Evolutionary conservation across 2,888 invertebrate genomes (phyloP).

Genomic region (Sphaerophoria taeniata): DNA sequence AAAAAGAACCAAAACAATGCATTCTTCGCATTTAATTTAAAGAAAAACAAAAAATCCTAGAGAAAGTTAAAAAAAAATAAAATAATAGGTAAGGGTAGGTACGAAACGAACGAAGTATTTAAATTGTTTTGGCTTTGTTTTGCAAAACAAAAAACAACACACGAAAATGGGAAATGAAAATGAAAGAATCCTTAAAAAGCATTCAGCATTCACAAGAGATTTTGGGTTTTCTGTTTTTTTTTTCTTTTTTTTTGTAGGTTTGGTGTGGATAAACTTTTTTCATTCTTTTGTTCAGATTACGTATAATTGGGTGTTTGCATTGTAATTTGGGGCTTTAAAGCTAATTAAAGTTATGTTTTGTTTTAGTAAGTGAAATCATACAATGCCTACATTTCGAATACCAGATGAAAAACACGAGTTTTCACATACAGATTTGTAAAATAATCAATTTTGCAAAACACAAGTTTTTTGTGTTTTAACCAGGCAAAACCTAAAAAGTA

Average conservation of each 20-base stretch:
- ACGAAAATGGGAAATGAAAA: conserved; percentile 18
- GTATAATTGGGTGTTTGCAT: not conserved
- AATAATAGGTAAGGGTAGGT: not conserved
- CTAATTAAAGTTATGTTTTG: not conserved
- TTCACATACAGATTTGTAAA: no score
- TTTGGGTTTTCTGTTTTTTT: not conserved
- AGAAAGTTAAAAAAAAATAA: not conserved
- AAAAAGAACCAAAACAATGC: conserved; percentile 9
- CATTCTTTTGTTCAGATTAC: not conserved
- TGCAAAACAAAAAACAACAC: no score
- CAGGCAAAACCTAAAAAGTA: not conserved
- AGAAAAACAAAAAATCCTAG: not conserved
- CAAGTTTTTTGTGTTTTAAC: not conserved
- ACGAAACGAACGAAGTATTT: not conserved
- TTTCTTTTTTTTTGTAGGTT: not conserved
- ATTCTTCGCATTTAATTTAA: not conserved
- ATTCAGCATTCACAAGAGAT: conserved; percentile 1
- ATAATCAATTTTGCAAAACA: not conserved
- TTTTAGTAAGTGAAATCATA: no score
- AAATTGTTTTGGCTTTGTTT: conserved; percentile 25
- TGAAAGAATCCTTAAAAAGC: conserved; percentile 22
- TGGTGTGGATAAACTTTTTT: not conserved
- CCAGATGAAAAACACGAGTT: no score
- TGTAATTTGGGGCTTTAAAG: not conserved
- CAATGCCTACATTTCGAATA: no score